Evolutionary conservation across 2,797 vertebrate genomes (phyloP), one percentile per base, ranked within the genome.

Genomic region (Lophura swinhoii): DNA sequence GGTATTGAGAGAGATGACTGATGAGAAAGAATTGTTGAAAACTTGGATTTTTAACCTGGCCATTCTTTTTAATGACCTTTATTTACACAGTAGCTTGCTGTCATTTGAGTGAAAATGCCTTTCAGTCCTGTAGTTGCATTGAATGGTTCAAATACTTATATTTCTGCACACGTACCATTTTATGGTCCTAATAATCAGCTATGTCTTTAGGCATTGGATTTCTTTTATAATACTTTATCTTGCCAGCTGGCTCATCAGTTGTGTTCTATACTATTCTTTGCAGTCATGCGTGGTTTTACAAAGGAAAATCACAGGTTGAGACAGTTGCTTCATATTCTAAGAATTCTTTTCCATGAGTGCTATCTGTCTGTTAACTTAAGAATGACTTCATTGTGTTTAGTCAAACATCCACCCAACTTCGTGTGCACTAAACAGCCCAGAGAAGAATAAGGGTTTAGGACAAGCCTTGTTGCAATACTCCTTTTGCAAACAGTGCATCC

Each of bases 321-420:
- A 44, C 35, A 31, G 66, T 37, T 46, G 49, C 70, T 66, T 62
- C 69, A 0, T 37, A 16, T 64, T 64, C 18, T 66, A 16, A 29
- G 39, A 53, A 23, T 68, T 74, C 37, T 63, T 0, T 62, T 75
- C 7, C 21, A 0, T 13, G 39, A 2, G 1, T 39, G 58, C 2
- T 35, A 9, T 15, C 2, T 58, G 23, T 83, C 71, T 51, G 66
- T 73, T 60, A 74, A 43, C 17, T 6, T 6, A 31, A 37, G 17
- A 63, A 23, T 48, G 13, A 8, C 46, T 74, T 37, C 43, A 46
- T 6, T 0, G 2, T 15, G 17, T 62, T 31, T 62, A 43, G 20
- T 48, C 39, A n/a, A 60, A 51, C 13, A 13, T 26, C 26, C 14
- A 1, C 22, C 58, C 56, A 48, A 26, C 26, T 59, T 68, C 20